Conservation (phyloP, 2,113 vertebrate species). For the Phrynosoma blainvillii region DNA sequence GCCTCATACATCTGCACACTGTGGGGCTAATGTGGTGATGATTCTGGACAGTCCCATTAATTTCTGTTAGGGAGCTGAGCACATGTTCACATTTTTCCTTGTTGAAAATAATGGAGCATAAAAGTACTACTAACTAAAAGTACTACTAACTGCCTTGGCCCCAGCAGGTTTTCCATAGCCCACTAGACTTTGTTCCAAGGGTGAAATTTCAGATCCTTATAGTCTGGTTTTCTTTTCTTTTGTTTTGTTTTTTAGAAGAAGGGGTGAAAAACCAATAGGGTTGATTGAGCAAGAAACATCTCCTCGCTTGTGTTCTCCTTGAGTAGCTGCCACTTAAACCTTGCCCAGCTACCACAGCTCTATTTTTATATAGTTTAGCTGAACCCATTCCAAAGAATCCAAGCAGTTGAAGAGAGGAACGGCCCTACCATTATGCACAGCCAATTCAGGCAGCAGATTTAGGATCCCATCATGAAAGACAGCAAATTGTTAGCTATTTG, state of each 20-base stretch:
- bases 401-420: not conserved
- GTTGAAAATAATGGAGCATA: not conserved
- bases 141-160: not conserved
- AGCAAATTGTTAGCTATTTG: too few species aligned
- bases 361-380: not conserved
- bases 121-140: not conserved
- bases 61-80: not conserved
- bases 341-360: not conserved
- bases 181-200: not conserved
- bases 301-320: not conserved
- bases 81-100: not conserved
- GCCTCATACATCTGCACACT: not conserved
- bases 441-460: too few species aligned
- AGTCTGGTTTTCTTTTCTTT: not conserved
- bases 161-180: not conserved
- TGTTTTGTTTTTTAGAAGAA: not conserved
- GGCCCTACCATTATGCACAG: too few species aligned
- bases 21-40: too few species aligned
- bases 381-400: not conserved
- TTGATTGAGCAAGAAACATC: conserved; percentile 1
- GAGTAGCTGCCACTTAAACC: not conserved
- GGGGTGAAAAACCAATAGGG: not conserved
- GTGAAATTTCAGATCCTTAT: not conserved
- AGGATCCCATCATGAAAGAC: too few species aligned
- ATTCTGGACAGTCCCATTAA: not conserved